Evolutionary conservation across 2,888 invertebrate genomes (phyloP), one percentile per base, ranked within the genome.

Genomic region (Pinctada fucata): DNA sequence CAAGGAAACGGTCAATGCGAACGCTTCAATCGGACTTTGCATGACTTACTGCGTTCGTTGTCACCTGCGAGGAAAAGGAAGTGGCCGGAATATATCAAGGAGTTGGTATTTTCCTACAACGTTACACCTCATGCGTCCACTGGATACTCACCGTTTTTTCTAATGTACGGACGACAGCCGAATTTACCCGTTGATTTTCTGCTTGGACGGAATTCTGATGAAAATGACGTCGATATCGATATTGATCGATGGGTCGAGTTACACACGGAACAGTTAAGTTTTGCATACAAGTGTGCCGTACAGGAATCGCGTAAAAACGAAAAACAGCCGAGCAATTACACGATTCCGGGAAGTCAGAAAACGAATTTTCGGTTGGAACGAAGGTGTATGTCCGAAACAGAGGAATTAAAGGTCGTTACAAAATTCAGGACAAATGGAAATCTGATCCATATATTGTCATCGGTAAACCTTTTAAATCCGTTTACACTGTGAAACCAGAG

Each of bases 31-130:
- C 49, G 79, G 8, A 82, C 82, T 13, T 63, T 85, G 72, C 85
- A 83, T 51, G 76, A 83, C 48, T 52, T 78, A 8, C 58, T 84
- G 10, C 67, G 81, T n/a, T 71, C 79, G 8, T 70, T 83, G 47
- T 67, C 82, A 71, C 63, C 75, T 49, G 78, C 78, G 13, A 78
- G 80, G 73, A 84, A 84, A 67, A 50, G 72, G 10, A 48, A 69
- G n/a, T 84, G 83, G 84, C 75, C 81, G 16, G 78, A 82, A 48
- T 79, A 72, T 73, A 52, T 83, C 5, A 70, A 79, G 65, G 79
- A 80, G 49, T 48, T 80, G 49, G 76, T 78, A 3, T 80, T 75
- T 69, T 45, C 75, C 2, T 82, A 76, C 58, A 84, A 76, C 70
- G 73, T 49, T n/a, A 76, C 79, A 8, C 58, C 72, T 2, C 79